Evolutionary conservation across 2,113 vertebrate genomes (phyloP).

Genomic region (Tyrannus savana): DNA sequence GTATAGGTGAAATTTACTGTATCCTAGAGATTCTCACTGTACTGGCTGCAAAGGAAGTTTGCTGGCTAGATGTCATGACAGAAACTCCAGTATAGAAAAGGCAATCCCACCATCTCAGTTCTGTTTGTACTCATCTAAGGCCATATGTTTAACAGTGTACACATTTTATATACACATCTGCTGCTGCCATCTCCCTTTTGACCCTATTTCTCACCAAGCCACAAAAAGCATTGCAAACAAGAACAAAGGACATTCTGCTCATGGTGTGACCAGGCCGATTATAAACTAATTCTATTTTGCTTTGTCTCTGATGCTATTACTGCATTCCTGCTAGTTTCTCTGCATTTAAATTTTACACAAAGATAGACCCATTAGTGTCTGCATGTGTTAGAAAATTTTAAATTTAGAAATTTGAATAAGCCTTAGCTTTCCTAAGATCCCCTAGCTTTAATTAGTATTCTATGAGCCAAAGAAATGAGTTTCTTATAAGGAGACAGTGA

Average conservation of each 20-base stretch:
- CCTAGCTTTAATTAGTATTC: background rate
- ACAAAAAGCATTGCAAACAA: background rate
- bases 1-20: background rate
- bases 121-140: background rate
- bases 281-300: background rate
- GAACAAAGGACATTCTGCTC: background rate
- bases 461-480: background rate
- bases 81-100: background rate
- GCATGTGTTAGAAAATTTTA: background rate
- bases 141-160: constrained; percentile 35
- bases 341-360: background rate
- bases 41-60: background rate
- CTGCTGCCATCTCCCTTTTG: constrained; percentile 14
- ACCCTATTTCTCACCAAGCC: background rate
- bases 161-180: constrained; percentile 43
- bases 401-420: constrained; percentile 8
- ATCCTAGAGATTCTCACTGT: background rate
- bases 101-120: background rate
- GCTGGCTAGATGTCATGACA: background rate
- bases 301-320: background rate
- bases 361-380: background rate
- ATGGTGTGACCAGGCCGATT: background rate
- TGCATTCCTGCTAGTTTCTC: background rate
- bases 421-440: background rate
- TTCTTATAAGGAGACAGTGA: background rate